Evolutionary conservation across 2,113 vertebrate species (phyloP), one percentile per base, ranked within the genome.

Genomic region (Psittacara wagleri): DNA sequence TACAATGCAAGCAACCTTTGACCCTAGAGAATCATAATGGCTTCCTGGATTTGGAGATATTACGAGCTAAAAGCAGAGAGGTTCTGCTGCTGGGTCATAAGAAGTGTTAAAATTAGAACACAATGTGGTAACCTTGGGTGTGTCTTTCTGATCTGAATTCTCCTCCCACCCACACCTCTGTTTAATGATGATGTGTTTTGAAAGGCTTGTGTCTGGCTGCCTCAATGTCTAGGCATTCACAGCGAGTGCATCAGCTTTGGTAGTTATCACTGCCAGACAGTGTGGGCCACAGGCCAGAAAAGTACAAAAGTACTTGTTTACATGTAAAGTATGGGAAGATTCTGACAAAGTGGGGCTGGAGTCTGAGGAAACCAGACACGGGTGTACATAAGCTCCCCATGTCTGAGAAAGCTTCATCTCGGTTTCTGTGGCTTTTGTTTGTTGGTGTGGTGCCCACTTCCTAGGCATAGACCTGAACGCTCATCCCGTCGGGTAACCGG

Each of bases 1-100:
- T 98, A 99, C 99, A 99, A 99, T 99, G 98, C 99, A 97, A 87
- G 98, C 96, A 98, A 98, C 98, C 99, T 99, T 98, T 99, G 99
- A 99, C 99, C 98, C 98, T 96, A 91, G 96, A 83, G 97, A 98
- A 95, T 97, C 97, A 96, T 97, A 98, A 98, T 98, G 97, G 97
- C 84, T 98, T 98, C 98, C 98, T 98, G 98, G 96, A 98, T 98
- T 97, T 98, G 96, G 94, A 95, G 97, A 97, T 97, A 97, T 87
- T 97, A 96, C 95, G 97, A 97, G 95, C 96, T 96, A 86, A 88
- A 97, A 97, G 97, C 96, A 95, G 97, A 94, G 95, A 82, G 93
- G 91, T 95, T 92, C 88, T 78, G 85, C 92, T 86, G 89, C 85
- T 90, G 93, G 94, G 88, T 95, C 35, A 2, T 94, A 95, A 96